A percentile compares a stretch with the other conserved stretches of the same genome.
Evolutionary conservation across 1,140 invertebrate species (phyloP).

Genomic region (Linepithema humile): DNA sequence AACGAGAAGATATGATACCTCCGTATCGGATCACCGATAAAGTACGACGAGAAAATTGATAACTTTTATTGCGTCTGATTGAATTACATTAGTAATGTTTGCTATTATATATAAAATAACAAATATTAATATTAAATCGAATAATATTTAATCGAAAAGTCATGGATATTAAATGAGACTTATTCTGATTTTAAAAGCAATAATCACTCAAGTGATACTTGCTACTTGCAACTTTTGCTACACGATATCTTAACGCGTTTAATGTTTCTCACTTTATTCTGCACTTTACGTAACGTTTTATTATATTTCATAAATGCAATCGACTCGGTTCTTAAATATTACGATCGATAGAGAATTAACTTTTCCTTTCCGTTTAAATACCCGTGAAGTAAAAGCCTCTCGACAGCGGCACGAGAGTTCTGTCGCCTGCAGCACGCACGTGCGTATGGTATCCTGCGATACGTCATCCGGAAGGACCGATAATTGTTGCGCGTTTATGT

Average conservation of each 20-base stretch:
- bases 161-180: background rate
- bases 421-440: slow-evolving; percentile 39
- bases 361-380: slow-evolving; percentile 39
- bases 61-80: background rate
- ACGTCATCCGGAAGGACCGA: slow-evolving; percentile 50
- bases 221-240: too few relatives aligned
- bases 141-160: background rate
- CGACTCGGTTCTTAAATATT: background rate
- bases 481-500: slow-evolving; percentile 37
- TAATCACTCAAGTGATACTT: background rate
- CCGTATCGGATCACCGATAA: slow-evolving; percentile 10
- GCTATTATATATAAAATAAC: background rate
- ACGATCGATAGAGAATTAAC: background rate
- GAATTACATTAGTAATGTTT: background rate
- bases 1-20: background rate
- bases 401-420: slow-evolving; percentile 13
- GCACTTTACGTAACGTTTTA: background rate
- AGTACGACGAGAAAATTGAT: background rate
- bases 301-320: background rate
- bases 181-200: background rate
- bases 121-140: background rate
- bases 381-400: slow-evolving; percentile 8
- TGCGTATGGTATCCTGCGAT: slow-evolving; percentile 40
- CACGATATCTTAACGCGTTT: background rate
- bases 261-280: background rate